Conservation (phyloP, 2,888 invertebrate species). For the Cheilosia urbana region DNA sequence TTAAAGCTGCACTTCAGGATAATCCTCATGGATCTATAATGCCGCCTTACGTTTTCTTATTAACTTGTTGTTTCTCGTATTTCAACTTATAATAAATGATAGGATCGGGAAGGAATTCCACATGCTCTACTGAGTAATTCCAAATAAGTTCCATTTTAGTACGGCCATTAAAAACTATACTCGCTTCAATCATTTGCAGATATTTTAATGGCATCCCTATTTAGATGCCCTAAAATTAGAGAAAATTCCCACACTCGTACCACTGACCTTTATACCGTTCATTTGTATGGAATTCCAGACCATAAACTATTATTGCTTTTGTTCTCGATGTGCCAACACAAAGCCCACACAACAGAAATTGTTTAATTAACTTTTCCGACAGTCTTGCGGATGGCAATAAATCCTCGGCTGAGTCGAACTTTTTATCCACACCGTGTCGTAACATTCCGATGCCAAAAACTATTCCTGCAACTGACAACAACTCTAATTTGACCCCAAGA, state of each 20-base stretch:
- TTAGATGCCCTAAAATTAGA: no score
- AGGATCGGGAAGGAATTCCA: no score
- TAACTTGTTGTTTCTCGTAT: no score
- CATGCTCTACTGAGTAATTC: no score
- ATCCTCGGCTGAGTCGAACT: constrained; percentile 27
- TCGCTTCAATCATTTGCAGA: no score
- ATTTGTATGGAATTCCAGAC: background rate
- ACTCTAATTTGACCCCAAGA: constrained; percentile 60
- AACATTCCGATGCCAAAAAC: constrained; percentile 38
- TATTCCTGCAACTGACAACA: constrained; percentile 60
- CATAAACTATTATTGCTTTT: constrained; percentile 29
- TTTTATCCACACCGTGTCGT: constrained; percentile 6
- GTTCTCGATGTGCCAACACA: constrained; percentile 20
- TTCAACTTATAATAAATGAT: no score
- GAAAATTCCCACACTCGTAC: background rate
- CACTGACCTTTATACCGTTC: background rate
- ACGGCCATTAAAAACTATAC: no score
- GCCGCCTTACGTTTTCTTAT: no score
- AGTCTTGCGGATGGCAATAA: constrained; percentile 33
- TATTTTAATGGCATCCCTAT: no score
- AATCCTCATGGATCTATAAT: no score
- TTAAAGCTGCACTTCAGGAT: no score
- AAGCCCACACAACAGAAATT: background rate
- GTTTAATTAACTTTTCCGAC: constrained; percentile 63
- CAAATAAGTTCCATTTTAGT: no score